Evolutionary conservation across 1,140 invertebrate species (phyloP).

Genomic region (Pygmarrhopalites habei): DNA sequence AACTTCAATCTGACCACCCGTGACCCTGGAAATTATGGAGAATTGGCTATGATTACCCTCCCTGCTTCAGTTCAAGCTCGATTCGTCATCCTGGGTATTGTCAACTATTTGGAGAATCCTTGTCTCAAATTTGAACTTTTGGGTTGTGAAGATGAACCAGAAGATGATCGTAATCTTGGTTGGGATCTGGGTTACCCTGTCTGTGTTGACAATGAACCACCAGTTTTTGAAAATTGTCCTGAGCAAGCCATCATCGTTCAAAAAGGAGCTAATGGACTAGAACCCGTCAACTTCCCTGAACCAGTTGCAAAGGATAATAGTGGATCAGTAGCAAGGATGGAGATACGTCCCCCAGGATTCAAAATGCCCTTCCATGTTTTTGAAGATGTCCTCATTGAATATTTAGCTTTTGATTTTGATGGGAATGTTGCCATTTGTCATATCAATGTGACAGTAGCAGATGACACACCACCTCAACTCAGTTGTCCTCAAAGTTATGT

Average conservation of each 20-base stretch:
- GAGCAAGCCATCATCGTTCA: conserved; percentile 82
- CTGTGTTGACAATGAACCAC: conserved; percentile 92
- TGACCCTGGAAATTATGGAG: conserved; percentile 88
- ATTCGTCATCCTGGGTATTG: conserved; percentile 85
- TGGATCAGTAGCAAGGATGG: conserved; percentile 81
- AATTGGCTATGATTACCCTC: conserved; percentile 88
- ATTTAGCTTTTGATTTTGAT: conserved; percentile 91
- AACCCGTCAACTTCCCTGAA: conserved; percentile 86
- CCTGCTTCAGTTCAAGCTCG: conserved; percentile 86
- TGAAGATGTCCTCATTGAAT: conserved; percentile 86
- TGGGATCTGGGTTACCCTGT: conserved; percentile 90
- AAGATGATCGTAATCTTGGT: conserved; percentile 69
- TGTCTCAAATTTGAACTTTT: conserved; percentile 93
- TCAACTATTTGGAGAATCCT: conserved; percentile 92
- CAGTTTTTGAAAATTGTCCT: conserved; percentile 92
- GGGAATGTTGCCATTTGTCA: conserved; percentile 95
- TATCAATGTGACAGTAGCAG: conserved; percentile 69
- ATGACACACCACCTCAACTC: conserved; percentile 85
- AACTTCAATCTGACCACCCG: conserved; percentile 89
- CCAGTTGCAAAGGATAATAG: conserved; percentile 89
- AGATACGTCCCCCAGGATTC: conserved; percentile 85
- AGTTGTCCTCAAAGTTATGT: conserved; percentile 94
- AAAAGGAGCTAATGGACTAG: conserved; percentile 71
- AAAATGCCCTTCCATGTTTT: conserved; percentile 76
- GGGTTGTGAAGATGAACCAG: conserved; percentile 79